Conservation (phyloP, 2,888 invertebrate species). For the Dryocosmus kuriphilus region DNA sequence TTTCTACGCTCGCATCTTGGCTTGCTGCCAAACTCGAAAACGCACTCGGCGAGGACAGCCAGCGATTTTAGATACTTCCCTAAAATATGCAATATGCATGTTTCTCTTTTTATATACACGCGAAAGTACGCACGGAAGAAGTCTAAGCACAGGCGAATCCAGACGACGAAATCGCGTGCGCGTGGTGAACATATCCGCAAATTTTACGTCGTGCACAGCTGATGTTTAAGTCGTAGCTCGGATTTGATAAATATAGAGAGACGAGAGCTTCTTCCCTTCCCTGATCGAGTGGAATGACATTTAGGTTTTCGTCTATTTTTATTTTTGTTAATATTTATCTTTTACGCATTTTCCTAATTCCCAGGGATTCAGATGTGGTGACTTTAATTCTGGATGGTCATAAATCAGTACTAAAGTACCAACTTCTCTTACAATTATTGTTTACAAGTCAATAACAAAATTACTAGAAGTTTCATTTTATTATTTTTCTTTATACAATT, state of each 20-base stretch:
- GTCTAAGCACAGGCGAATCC: background rate
- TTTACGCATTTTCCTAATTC: background rate
- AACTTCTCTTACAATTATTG: too few species aligned
- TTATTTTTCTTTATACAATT: too few species aligned
- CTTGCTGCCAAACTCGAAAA: slow-evolving; percentile 57
- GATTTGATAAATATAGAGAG: slow-evolving; percentile 39
- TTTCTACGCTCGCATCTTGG: slow-evolving; percentile 55
- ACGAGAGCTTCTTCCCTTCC: slow-evolving; percentile 36
- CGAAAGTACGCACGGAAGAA: slow-evolving; percentile 15
- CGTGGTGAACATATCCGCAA: slow-evolving; percentile 7
- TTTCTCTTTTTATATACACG: slow-evolving; percentile 19
- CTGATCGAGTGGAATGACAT: slow-evolving; percentile 23
- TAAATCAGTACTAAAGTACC: too few species aligned
- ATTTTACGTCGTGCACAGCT: slow-evolving; percentile 36
- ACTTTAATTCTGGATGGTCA: too few species aligned
- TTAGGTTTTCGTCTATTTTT: background rate
- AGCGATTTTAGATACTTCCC: slow-evolving; percentile 60
- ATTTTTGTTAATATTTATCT: slow-evolving; percentile 22
- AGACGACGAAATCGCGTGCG: background rate
- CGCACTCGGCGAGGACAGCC: slow-evolving; percentile 57
- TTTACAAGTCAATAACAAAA: too few species aligned
- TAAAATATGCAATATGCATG: slow-evolving; percentile 51
- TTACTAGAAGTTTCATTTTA: too few species aligned
- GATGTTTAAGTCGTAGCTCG: slow-evolving; percentile 34
- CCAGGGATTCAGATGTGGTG: background rate